phyloP scores from a whole-genome alignment of 2,888 invertebrate species.

The Hymenopus coronatus region DNA sequence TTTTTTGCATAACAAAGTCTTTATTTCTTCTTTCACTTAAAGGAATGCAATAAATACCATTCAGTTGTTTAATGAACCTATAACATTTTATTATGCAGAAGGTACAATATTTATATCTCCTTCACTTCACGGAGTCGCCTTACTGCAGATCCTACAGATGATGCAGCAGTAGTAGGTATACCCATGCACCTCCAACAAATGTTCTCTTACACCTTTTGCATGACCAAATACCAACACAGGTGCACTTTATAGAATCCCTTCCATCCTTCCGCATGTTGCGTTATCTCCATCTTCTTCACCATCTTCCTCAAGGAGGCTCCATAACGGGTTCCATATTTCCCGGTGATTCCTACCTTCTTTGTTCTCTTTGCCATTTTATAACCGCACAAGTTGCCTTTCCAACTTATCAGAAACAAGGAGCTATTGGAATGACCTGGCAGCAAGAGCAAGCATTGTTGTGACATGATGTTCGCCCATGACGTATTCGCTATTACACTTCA shows the following conservation, averaged over 20 bases:
- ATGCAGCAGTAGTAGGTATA: conserved; percentile 97
- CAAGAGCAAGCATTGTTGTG: too few species aligned
- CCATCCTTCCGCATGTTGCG: conserved; percentile 99
- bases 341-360: conserved; percentile 99
- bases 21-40: background rate
- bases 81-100: conserved; percentile 5
- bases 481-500: too few species aligned
- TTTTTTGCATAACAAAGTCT: too few species aligned
- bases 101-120: conserved; percentile 56
- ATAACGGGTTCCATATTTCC: conserved; percentile 99
- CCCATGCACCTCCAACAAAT: conserved; percentile 98
- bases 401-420: too few species aligned
- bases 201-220: conserved; percentile 96
- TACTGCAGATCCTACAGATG: conserved; percentile 95
- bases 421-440: too few species aligned
- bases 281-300: conserved; percentile 99
- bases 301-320: conserved; percentile 99
- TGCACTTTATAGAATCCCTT: conserved; percentile 98
- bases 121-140: conserved; percentile 92
- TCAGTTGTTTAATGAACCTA: background rate
- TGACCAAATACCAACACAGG: conserved; percentile 97
- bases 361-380: conserved; percentile 99
- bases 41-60: background rate
- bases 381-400: too few species aligned
- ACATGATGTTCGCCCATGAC: too few species aligned